A percentile compares a stretch with the other conserved stretches of the same genome.
Conservation (phyloP, 2,888 invertebrate species). For the Caenorhabditis uteleia region DNA sequence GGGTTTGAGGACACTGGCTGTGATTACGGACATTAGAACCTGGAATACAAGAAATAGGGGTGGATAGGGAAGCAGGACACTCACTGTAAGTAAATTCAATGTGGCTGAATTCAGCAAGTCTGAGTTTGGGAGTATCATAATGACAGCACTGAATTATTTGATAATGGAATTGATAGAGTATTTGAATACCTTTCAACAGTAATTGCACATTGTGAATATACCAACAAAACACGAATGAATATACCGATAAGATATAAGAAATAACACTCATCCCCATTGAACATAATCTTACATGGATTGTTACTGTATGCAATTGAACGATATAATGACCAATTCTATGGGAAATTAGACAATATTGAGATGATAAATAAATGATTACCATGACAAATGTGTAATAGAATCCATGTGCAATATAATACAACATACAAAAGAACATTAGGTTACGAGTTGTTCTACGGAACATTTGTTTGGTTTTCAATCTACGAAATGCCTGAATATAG, state of each 20-base stretch:
- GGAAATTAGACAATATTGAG: not conserved
- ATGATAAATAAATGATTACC: slow-evolving; percentile 3
- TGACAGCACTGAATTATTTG: slow-evolving; percentile 3
- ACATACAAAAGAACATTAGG: slow-evolving; percentile 19
- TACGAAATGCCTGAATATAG: slow-evolving; percentile 10
- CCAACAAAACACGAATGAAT: slow-evolving; percentile 10
- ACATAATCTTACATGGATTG: slow-evolving; percentile 17
- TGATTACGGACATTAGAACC: slow-evolving; percentile 8
- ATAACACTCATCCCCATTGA: slow-evolving; percentile 20
- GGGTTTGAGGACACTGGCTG: slow-evolving; percentile 5
- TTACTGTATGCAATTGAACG: not conserved
- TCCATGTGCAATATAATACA: slow-evolving; percentile 20
- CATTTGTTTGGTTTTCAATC: slow-evolving; percentile 5
- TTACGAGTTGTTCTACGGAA: slow-evolving; percentile 15
- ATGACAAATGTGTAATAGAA: slow-evolving; percentile 11
- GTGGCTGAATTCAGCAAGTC: no score
- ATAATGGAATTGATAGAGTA: slow-evolving; percentile 2
- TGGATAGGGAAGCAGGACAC: slow-evolving; percentile 11
- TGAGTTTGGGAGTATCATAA: no score
- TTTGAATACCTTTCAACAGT: slow-evolving; percentile 12
- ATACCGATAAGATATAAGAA: slow-evolving; percentile 14
- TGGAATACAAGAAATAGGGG: slow-evolving; percentile 7
- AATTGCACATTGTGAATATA: slow-evolving; percentile 10
- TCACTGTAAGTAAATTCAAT: no score
- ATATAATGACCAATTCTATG: slow-evolving; percentile 23